These are phyloP conservation scores for Alviniconcha strummeri DNA, from an alignment of 2,888 invertebrate species.

Conservation along the genomic window DNA sequence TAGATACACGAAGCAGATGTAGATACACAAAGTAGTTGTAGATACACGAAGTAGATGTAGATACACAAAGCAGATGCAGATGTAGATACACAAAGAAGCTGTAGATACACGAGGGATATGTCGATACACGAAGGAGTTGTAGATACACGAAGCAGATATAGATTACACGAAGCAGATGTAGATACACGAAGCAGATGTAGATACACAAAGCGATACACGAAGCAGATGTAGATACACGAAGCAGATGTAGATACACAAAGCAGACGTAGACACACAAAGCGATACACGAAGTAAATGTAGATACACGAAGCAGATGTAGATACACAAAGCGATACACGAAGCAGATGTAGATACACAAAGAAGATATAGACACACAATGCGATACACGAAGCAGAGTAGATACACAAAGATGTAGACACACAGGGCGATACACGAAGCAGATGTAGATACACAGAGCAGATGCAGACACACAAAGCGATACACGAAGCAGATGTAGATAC, in stretches of 20 bases:
- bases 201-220: neutral
- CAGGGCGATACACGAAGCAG: neutral
- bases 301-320: neutral
- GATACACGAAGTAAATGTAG: neutral
- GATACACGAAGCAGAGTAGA: too few species aligned
- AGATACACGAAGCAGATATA: too few species aligned
- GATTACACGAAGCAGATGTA: too few species aligned
- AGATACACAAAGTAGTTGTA: neutral
- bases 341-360: too few species aligned
- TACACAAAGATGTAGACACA: neutral
- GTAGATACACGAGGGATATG: too few species aligned
- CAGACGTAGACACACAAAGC: neutral
- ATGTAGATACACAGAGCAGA: neutral
- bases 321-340: neutral
- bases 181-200: neutral
- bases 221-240: neutral
- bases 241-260: neutral
- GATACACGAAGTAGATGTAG: neutral
- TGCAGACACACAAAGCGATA: neutral
- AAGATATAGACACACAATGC: too few species aligned
- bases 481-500: neutral
- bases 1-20: neutral
- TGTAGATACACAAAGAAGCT: neutral
- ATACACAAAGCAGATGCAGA: neutral
- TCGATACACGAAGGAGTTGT: too few species aligned